phyloP scores from a whole-genome alignment of 2,888 invertebrate species.

The Lottia scabra region DNA sequence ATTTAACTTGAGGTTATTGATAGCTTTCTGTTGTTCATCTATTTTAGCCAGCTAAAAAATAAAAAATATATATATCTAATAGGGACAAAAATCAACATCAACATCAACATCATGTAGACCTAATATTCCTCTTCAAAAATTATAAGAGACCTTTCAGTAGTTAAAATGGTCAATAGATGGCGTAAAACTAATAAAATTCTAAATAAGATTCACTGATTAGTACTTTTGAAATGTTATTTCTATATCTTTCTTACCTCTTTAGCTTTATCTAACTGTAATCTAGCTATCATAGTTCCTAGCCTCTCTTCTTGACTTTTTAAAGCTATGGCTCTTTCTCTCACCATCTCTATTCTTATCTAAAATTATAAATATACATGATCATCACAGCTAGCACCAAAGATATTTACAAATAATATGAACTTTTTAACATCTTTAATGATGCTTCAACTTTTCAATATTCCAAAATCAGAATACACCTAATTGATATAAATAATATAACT shows the following conservation, averaged over 20 bases:
- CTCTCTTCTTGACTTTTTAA: constrained; percentile 65
- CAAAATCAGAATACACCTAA: neutral
- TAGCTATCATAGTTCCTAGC: constrained; percentile 62
- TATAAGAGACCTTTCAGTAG: too few relatives aligned
- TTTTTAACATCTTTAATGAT: too few relatives aligned
- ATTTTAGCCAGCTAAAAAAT: constrained; percentile 63
- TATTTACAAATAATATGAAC: too few relatives aligned
- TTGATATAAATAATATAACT: neutral
- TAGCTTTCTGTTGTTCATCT: constrained; percentile 67
- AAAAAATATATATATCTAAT: neutral
- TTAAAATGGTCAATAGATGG: too few relatives aligned
- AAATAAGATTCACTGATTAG: too few relatives aligned
- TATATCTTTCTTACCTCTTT: constrained; percentile 60
- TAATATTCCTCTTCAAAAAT: too few relatives aligned
- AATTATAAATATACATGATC: neutral
- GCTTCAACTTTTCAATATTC: too few relatives aligned
- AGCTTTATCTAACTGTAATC: constrained; percentile 64
- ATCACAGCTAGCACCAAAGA: too few relatives aligned
- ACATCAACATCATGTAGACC: too few relatives aligned
- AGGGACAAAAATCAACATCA: too few relatives aligned
- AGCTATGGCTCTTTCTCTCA: constrained; percentile 60
- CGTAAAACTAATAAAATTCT: too few relatives aligned
- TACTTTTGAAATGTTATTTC: too few relatives aligned
- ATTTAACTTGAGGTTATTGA: constrained; percentile 63
- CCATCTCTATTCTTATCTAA: constrained; percentile 63